Base-by-base conservation (phyloP, 2,888 invertebrate species). In the Priocnemis perturbator region DNA sequence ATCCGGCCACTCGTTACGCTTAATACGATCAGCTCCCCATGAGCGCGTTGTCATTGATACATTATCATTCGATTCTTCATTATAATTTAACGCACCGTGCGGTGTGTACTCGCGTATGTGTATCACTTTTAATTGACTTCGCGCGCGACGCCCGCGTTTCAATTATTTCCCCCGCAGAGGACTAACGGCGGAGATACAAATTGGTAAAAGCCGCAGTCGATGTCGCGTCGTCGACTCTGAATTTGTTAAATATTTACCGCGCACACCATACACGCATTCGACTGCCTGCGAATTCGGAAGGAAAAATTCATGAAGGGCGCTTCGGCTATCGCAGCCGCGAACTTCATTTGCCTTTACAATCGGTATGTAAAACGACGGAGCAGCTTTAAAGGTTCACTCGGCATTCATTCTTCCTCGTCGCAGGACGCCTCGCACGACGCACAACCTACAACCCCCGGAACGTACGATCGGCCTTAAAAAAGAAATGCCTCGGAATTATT, bases 211-310 rank as follows among this genome's bases (percentile, higher is more conserved):
- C 37, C 37, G 7, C 37, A 76, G 60, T 61, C 73, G 60, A 69
- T 69, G 69, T 61, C 52, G 61, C 62, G 65, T 56, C 67, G 67
- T 55, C 19, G 52, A 48, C 69, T 63, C 55, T 64, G 60, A 74
- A 81, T 73, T 68, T 55, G 66, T 62, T 74, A 81, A 76, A 83
- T 79, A 81, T 83, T 83, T 81, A 83, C 81, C 74, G 73, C 66
- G 74, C 65, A 65, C 69, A 73, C 64, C 63, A 67, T 63, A 66
- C n/a, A n/a, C 60, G 59, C 58, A 17, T 15, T 0, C 56, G 55
- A 45, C 52, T 50, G 37, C 58, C 60, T 59, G 64, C 57, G 47
- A 71, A 64, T 66, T 67, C 60, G 62, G 48, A 74, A 80, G 66
- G 66, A 74, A 77, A 78, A 81, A 82, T 81, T 82, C 78, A 77